Evolutionary conservation across 2,113 vertebrate genomes (phyloP), one percentile per base, ranked within the genome.

Genomic region (Beaufortia kweichowensis): DNA sequence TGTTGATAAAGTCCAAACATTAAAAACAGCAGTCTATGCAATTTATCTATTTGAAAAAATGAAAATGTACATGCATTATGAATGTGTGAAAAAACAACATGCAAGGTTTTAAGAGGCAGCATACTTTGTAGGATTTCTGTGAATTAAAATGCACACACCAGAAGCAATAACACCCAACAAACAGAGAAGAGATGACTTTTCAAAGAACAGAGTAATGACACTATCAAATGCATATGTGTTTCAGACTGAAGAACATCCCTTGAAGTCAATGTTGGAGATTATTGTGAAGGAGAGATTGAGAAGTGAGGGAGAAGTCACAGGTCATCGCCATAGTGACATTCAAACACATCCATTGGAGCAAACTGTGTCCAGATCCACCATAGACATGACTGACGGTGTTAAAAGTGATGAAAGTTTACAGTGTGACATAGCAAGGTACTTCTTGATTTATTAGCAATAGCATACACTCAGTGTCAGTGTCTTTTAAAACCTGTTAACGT

Each of bases 261-360:
- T 97, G 62, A 97, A 95, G 89, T 94, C 97, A 0, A 91, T 94
- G 66, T 90, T 99, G 78, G 97, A 99, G 87, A 92, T 98, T 14
- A 94, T 97, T 61, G 93, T 95, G 4, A 94, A 90, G 84, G 92
- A 95, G 48, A 94, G 93, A 68, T 89, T 97, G n/a, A n/a, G n/a
- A 65, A 92, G 92, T 66, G 85, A 84, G 43, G 76, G 70, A 28
- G 90, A 82, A 35, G 79, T 79, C 23, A 79, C 55, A 21, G 48
- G 59, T 5, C 67, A 55, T 72, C 48, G 71, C 70, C 73, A 68
- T 6, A 53, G 41, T 46, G 29, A 50, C 17, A 23, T 23, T 2
- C 55, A 43, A 17, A 50, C 69, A 4, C 11, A 24, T 46, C 12
- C 23, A 64, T 19, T 5, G 0, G 77, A 71, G 28, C 33, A 57